Evolutionary conservation across 2,888 invertebrate species (phyloP).

Genomic region (Aspidiotus destructor): DNA sequence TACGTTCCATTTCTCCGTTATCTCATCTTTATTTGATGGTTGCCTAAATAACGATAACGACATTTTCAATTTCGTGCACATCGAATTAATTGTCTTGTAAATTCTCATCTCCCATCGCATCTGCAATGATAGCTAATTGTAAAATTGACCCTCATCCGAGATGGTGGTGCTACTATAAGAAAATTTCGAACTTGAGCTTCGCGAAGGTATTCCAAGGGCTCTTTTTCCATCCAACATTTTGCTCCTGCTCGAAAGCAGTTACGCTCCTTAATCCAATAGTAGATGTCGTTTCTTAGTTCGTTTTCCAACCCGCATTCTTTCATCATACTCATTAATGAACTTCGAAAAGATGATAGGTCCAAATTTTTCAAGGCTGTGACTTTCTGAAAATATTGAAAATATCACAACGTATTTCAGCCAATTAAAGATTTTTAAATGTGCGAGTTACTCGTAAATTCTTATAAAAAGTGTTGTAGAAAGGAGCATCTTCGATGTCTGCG

Average conservation of each 20-base stretch:
- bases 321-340: conserved; percentile 63
- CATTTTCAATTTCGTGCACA: conserved; percentile 75
- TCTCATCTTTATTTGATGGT: conserved; percentile 68
- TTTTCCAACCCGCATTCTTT: conserved; percentile 69
- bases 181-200: conserved; percentile 57
- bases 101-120: conserved; percentile 89
- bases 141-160: neutral
- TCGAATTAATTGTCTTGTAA: conserved; percentile 87
- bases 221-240: conserved; percentile 43
- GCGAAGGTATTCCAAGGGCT: conserved; percentile 63
- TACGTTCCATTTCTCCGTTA: conserved; percentile 81
- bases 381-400: conserved; percentile 48
- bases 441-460: conserved; percentile 15
- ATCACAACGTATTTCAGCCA: neutral
- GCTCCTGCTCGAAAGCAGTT: conserved; percentile 40
- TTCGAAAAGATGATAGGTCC: conserved; percentile 66
- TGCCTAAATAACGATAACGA: conserved; percentile 67
- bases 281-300: conserved; percentile 72
- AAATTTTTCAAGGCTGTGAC: conserved; percentile 66
- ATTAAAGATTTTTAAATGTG: neutral
- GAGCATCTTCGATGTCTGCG: conserved; percentile 13
- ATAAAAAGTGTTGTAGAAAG: conserved; percentile 21
- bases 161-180: neutral
- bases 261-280: conserved; percentile 60
- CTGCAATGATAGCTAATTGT: conserved; percentile 34